A percentile compares a stretch with the other conserved stretches of the same genome.
Conservation (phyloP, 1,140 invertebrate species). For the Pseudomyrmex pallidus region DNA sequence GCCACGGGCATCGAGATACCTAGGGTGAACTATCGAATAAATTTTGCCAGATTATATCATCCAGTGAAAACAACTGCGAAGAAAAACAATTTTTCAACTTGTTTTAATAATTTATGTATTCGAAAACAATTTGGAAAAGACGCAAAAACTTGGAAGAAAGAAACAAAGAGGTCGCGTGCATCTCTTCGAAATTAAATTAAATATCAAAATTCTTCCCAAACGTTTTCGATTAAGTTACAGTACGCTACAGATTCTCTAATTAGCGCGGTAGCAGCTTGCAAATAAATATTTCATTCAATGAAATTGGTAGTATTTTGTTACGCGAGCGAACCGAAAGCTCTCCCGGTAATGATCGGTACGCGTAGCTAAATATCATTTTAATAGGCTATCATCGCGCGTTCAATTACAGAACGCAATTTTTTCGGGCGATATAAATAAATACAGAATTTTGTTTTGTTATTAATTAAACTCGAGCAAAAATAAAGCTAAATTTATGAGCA, state of each 20-base stretch:
- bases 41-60: conserved; percentile 27
- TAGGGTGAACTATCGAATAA: conserved; percentile 75
- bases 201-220: no score
- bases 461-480: background rate
- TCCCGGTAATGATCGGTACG: conserved; percentile 7
- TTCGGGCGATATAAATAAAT: background rate
- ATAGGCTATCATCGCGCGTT: conserved; percentile 14
- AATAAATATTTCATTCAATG: conserved; percentile 43
- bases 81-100: background rate
- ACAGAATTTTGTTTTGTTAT: conserved; percentile 9
- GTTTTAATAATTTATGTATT: background rate
- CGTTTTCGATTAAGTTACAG: no score
- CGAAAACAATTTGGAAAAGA: background rate
- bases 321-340: conserved; percentile 1
- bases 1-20: conserved; percentile 79
- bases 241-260: conserved; percentile 1
- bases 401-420: conserved; percentile 8
- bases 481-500: conserved; percentile 6
- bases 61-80: background rate
- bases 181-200: conserved; percentile 7
- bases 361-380: conserved; percentile 36
- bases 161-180: background rate
- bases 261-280: background rate
- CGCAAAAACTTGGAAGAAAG: background rate
- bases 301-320: conserved; percentile 21